phyloP scores from a whole-genome alignment of 53 echinoderm and acorn worm genomes.

The Crossaster papposus region DNA sequence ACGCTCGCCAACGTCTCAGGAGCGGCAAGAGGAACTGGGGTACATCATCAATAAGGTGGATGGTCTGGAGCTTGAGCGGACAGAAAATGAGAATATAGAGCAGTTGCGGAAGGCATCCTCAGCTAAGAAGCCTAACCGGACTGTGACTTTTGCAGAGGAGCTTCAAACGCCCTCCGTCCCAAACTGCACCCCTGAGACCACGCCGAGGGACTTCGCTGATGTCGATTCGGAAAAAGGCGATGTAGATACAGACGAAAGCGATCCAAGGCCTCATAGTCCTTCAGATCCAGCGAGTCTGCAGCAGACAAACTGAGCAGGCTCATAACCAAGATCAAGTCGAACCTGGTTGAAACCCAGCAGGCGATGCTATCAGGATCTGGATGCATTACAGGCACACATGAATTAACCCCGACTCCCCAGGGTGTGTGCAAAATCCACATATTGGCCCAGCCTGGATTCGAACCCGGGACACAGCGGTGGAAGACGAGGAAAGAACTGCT shows the following conservation, averaged over 20 bases:
- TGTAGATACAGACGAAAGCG: not conserved
- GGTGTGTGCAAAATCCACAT: not conserved
- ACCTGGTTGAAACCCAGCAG: constrained; percentile 72
- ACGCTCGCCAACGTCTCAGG: not conserved
- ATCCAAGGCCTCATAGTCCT: not conserved
- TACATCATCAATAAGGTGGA: constrained; percentile 82
- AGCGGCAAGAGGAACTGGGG: constrained; percentile 7
- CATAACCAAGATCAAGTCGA: constrained; percentile 73
- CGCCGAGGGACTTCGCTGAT: constrained; percentile 71
- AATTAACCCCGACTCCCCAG: not conserved
- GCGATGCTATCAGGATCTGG: constrained; percentile 19
- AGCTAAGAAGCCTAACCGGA: constrained; percentile 70
- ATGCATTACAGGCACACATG: too few relatives aligned
- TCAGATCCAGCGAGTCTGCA: constrained; percentile 11
- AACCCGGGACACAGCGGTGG: too few relatives aligned
- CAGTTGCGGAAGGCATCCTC: constrained; percentile 41
- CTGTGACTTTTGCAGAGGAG: constrained; percentile 83
- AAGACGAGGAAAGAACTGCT: too few relatives aligned
- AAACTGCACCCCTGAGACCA: constrained; percentile 78
- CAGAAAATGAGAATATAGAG: constrained; percentile 5
- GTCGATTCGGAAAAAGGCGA: constrained; percentile 50
- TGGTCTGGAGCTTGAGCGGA: constrained; percentile 59
- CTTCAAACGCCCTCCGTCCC: constrained; percentile 66
- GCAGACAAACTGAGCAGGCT: constrained; percentile 58
- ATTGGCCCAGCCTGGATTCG: too few relatives aligned